Evolutionary conservation across 2,113 vertebrate genomes (phyloP).

Genomic region (Paratilapia polleni): DNA sequence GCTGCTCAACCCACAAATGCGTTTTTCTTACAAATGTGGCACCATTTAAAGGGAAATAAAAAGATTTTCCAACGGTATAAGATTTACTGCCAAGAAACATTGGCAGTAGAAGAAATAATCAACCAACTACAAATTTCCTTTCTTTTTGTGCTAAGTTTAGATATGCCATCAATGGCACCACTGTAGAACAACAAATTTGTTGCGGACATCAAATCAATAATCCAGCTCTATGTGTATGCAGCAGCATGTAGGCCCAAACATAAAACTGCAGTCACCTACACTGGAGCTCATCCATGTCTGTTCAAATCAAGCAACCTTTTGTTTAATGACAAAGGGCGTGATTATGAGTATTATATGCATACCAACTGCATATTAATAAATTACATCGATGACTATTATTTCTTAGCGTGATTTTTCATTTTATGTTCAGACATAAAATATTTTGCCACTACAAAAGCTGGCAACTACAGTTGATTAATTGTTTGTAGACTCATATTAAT

Average conservation of each 20-base stretch:
- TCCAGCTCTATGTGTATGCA: slow-evolving; percentile 2
- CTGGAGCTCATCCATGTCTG: not conserved
- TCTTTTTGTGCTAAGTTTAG: too few relatives aligned
- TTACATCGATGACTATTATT: not conserved
- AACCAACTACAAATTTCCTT: too few relatives aligned
- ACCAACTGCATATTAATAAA: not conserved
- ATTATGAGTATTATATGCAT: not conserved
- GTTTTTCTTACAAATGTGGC: too few relatives aligned
- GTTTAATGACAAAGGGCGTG: not conserved
- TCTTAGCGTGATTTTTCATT: not conserved
- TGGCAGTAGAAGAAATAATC: too few relatives aligned
- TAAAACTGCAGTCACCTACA: slow-evolving; percentile 14
- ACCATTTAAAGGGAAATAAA: too few relatives aligned
- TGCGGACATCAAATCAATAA: slow-evolving; percentile 43
- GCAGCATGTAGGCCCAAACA: not conserved
- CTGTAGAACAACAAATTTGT: slow-evolving; percentile 30
- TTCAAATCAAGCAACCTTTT: not conserved
- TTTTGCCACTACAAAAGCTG: not conserved
- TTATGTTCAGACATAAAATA: not conserved
- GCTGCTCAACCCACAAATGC: too few relatives aligned
- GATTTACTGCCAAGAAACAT: too few relatives aligned
- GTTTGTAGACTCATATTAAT: not conserved
- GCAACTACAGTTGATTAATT: not conserved
- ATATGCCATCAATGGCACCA: not conserved
- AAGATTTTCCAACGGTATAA: too few relatives aligned